A percentile compares a stretch with the other conserved stretches of the same genome.
These are phyloP conservation scores for Machaerirhynchus nigripectus DNA, from an alignment of 2,113 vertebrate species.

Conservation along the genomic window DNA sequence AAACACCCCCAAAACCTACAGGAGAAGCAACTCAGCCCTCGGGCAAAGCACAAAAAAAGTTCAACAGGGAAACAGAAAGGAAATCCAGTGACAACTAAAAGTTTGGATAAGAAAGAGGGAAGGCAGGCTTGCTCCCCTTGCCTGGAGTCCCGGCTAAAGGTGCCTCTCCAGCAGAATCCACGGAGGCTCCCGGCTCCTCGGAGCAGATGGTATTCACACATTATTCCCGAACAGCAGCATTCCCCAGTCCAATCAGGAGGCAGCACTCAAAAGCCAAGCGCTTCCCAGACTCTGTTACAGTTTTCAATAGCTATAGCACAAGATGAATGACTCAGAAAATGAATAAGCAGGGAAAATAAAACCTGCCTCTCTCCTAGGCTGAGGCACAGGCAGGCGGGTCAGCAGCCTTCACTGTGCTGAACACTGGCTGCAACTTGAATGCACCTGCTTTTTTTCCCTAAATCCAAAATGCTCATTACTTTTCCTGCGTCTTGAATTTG, in stretches of 20 bases:
- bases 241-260: conserved; percentile 77
- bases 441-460: conserved; percentile 30
- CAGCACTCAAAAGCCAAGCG: conserved; percentile 66
- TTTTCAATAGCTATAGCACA: conserved; percentile 63
- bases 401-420: not conserved
- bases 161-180: conserved; percentile 47
- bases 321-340: conserved; percentile 75
- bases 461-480: not conserved
- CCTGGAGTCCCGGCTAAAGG: conserved; percentile 41
- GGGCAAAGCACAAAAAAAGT: conserved; percentile 4
- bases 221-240: conserved; percentile 79
- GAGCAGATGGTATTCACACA: conserved; percentile 71
- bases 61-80: not conserved
- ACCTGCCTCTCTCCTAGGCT: not conserved
- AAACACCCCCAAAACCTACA: not conserved
- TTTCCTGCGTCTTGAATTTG: not conserved
- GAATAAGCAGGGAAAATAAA: conserved; percentile 65
- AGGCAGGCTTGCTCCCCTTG: not conserved
- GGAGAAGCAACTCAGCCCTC: not conserved
- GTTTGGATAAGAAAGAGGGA: not conserved
- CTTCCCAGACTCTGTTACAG: conserved; percentile 64
- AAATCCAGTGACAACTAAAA: not conserved
- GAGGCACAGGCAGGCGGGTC: not conserved
- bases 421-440: not conserved
- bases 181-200: conserved; percentile 55